Conservation (phyloP, 2,113 vertebrate species). For the Mormyrus lacerda region DNA sequence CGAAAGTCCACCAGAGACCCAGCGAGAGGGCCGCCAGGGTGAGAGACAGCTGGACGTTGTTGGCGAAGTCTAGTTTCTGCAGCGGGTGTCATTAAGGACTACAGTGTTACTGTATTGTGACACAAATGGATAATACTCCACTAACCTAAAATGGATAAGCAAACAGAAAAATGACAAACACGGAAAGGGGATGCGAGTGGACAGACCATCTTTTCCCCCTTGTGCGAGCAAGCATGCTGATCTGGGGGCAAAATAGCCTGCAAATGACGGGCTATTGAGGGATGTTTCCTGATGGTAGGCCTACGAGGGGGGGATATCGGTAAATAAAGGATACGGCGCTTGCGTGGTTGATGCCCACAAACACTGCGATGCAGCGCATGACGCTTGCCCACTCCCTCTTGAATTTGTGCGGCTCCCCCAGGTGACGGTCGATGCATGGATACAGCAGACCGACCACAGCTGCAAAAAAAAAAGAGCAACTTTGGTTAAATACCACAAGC, state of each 20-base stretch:
- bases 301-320: background rate
- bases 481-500: background rate
- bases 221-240: background rate
- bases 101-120: background rate
- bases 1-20: conserved; percentile 95
- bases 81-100: conserved; percentile 61
- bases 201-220: background rate
- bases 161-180: background rate
- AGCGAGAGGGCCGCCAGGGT: conserved; percentile 87
- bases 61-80: conserved; percentile 96
- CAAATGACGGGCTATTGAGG: background rate
- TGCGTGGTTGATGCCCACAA: conserved; percentile 98
- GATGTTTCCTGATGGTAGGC: background rate
- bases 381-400: conserved; percentile 97
- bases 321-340: conserved; percentile 86
- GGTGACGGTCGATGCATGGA: conserved; percentile 85
- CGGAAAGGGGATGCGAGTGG: background rate
- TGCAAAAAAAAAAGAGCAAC: conserved; percentile 36
- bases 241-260: background rate
- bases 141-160: background rate
- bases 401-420: conserved; percentile 92
- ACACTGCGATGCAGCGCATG: conserved; percentile 95
- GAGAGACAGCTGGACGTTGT: conserved; percentile 90
- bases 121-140: background rate
- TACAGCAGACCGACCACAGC: conserved; percentile 89